Evolutionary conservation across 1,140 invertebrate species (phyloP).

Genomic region (Habropoda laboriosa): DNA sequence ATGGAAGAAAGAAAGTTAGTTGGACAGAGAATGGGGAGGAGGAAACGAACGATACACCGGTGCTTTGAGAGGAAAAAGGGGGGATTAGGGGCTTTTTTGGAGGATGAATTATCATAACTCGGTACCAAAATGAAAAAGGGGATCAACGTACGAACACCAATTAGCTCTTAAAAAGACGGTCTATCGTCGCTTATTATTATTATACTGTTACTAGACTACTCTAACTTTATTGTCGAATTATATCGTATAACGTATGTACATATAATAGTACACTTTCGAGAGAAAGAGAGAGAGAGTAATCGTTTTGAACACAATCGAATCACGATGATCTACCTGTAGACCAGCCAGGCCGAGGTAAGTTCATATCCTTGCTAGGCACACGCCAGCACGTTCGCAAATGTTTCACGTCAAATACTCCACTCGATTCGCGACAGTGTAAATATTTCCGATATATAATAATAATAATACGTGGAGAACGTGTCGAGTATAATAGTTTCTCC

Average conservation of each 20-base stretch:
- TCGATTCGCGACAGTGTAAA: constrained; percentile 15
- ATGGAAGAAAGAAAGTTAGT: neutral
- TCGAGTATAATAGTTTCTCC: neutral
- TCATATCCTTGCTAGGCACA: neutral
- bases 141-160: constrained; percentile 82
- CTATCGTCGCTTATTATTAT: constrained; percentile 75
- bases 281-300: too few species aligned
- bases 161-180: constrained; percentile 79
- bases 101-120: constrained; percentile 34
- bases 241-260: constrained; percentile 18
- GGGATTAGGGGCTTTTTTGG: too few species aligned
- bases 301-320: neutral
- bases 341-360: constrained; percentile 5
- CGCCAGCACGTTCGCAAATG: neutral
- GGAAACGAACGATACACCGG: neutral
- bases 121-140: constrained; percentile 75
- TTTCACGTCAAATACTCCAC: neutral
- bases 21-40: neutral
- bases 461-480: neutral
- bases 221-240: constrained; percentile 57
- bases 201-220: constrained; percentile 58
- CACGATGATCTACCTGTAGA: constrained; percentile 3
- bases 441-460: too few species aligned
- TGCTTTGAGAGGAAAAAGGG: too few species aligned
- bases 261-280: constrained; percentile 4